These are phyloP conservation scores for Eupithecia exiguata DNA, from an alignment of 2,888 invertebrate genomes.

Conservation along the genomic window DNA sequence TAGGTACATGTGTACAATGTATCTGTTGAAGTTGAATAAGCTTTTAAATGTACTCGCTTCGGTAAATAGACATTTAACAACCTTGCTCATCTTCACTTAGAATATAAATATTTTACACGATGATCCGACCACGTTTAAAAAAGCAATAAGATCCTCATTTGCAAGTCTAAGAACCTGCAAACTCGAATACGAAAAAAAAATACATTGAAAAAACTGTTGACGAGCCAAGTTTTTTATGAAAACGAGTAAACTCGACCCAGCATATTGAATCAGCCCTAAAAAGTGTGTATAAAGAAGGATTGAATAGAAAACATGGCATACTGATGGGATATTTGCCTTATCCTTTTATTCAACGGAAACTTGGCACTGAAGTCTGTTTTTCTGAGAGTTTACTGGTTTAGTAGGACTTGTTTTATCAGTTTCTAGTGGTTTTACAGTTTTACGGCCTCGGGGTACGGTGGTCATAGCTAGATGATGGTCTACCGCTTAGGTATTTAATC, in stretches of 20 bases:
- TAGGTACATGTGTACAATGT: too few relatives aligned
- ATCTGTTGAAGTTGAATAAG: neutral
- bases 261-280: conserved; percentile 10
- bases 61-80: neutral
- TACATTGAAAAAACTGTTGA: conserved; percentile 29
- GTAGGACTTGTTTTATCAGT: neutral
- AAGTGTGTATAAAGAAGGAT: conserved; percentile 15
- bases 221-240: conserved; percentile 28
- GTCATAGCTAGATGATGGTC: neutral
- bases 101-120: conserved; percentile 12
- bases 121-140: conserved; percentile 20
- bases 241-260: conserved; percentile 6
- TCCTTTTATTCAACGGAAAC: conserved; percentile 15
- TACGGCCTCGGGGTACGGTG: neutral
- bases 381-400: neutral
- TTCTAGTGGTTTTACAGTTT: neutral
- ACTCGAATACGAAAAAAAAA: conserved; percentile 39
- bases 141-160: conserved; percentile 34
- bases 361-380: conserved; percentile 3
- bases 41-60: neutral
- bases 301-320: conserved; percentile 26
- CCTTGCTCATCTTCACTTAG: neutral
- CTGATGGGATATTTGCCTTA: conserved; percentile 22
- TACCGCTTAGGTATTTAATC: too few relatives aligned
- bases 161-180: conserved; percentile 35